Percentiles rank a stretch among this genome's conserved stretches.
Evolutionary conservation across 2,113 vertebrate species (phyloP).

Genomic region (Oryctolagus cuniculus): mOryCun1.1 NC_091433.1:199146001-199146500

Average conservation of each 20-base stretch:
- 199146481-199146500: neutral
- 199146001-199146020: neutral
- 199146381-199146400: too few relatives aligned
- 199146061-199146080: neutral
- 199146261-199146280: rapidly evolving
- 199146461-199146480: neutral
- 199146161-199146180: too few relatives aligned
- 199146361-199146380: neutral
- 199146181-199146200: rapidly evolving
- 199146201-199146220: neutral
- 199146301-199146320: rapidly evolving
- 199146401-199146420: too few relatives aligned
- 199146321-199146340: neutral
- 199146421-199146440: neutral
- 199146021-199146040: neutral
- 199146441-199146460: neutral
- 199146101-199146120: rapidly evolving
- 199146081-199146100: rapidly evolving
- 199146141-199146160: too few relatives aligned
- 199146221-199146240: rapidly evolving
- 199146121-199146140: neutral
- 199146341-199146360: neutral
- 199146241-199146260: neutral
- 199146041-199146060: neutral
- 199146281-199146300: neutral